Evolutionary conservation across 2,797 vertebrate genomes (phyloP).

Genomic region (Ambastaia sidthimunki): DNA sequence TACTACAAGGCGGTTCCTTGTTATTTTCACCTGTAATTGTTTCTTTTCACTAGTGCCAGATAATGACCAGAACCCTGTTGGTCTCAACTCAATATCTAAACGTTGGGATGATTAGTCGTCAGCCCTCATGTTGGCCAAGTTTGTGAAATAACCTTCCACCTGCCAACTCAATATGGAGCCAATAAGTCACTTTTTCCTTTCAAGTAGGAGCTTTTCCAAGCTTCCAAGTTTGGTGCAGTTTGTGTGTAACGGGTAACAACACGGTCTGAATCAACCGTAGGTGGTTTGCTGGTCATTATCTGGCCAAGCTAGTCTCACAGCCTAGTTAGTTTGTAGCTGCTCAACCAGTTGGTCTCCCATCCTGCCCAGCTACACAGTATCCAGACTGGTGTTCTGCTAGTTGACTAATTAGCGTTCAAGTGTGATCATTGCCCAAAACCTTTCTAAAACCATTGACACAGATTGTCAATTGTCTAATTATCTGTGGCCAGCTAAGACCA

Average conservation of each 20-base stretch:
- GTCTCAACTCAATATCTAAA: constrained; percentile 32
- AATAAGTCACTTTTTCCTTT: constrained; percentile 23
- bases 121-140: background rate
- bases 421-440: background rate
- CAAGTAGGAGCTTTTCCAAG: background rate
- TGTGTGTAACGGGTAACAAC: background rate
- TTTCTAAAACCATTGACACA: background rate
- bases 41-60: constrained; percentile 31
- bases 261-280: background rate
- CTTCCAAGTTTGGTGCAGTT: background rate
- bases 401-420: background rate
- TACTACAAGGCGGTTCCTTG: constrained; percentile 27
- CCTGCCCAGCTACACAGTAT: background rate
- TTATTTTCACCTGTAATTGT: constrained; percentile 43
- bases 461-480: background rate
- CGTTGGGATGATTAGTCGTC: background rate
- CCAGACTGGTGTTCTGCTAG: background rate
- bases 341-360: background rate
- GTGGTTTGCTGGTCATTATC: background rate
- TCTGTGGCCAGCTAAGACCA: background rate
- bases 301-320: background rate
- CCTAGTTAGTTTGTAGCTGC: background rate
- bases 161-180: constrained; percentile 7
- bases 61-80: constrained; percentile 33
- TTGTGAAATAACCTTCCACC: constrained; percentile 13